phyloP scores from a whole-genome alignment of 2,888 invertebrate species.

The Blomia tropicalis region DNA sequence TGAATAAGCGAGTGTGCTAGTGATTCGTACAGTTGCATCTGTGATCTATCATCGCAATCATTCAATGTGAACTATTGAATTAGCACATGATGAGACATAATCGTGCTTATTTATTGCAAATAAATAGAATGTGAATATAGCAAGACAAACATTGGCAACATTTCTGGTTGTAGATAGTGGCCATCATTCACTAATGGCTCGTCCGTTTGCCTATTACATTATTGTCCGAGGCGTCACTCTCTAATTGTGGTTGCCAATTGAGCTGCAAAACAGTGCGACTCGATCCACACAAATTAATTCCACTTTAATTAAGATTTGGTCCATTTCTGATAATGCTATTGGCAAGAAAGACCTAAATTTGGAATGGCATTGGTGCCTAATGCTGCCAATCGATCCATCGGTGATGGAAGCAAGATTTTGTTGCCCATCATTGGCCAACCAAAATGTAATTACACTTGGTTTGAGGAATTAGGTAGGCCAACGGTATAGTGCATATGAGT shows the following conservation, averaged over 20 bases:
- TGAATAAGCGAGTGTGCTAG: too few relatives aligned
- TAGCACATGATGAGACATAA: background rate
- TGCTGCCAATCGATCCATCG: slow-evolving; percentile 6
- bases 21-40: background rate
- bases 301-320: slow-evolving; percentile 8
- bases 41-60: background rate
- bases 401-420: background rate
- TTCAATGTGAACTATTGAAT: too few relatives aligned
- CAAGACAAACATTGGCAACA: too few relatives aligned
- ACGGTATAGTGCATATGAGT: slow-evolving; percentile 6
- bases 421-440: background rate
- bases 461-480: too few relatives aligned
- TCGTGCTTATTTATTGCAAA: slow-evolving; percentile 1
- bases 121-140: background rate
- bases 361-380: background rate
- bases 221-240: too few relatives aligned
- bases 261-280: background rate
- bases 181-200: too few relatives aligned
- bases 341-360: too few relatives aligned
- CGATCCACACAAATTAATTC: background rate
- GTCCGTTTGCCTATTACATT: too few relatives aligned
- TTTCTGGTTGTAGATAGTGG: too few relatives aligned
- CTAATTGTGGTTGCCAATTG: slow-evolving; percentile 13
- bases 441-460: background rate
- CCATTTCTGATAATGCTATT: background rate